These are phyloP conservation scores for Meteorus colon DNA, from an alignment of 2,888 invertebrate genomes.

Conservation along the genomic window DNA sequence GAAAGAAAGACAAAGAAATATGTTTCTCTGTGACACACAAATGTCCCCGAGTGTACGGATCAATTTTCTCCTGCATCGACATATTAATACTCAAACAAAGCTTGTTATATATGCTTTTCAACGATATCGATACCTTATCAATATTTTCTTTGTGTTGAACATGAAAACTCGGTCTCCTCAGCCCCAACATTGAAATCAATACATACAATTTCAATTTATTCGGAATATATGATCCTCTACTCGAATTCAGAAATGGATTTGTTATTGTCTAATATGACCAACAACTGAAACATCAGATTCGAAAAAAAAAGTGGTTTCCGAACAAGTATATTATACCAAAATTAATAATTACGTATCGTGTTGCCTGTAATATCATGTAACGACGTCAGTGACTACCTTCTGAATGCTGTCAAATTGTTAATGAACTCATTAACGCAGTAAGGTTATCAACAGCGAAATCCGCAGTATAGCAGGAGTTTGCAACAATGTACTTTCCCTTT, in stretches of 20 bases:
- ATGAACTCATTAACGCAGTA: neutral
- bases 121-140: neutral
- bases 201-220: neutral
- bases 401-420: neutral
- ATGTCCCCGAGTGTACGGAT: neutral
- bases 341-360: neutral
- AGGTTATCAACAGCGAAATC: neutral
- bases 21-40: neutral
- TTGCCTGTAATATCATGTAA: neutral
- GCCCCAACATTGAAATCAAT: neutral
- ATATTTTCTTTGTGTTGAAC: neutral
- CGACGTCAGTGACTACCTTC: neutral
- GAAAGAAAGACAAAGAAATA: neutral
- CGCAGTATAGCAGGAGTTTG: neutral
- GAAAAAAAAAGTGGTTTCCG: neutral
- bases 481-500: neutral
- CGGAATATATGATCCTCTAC: neutral
- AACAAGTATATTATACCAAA: neutral
- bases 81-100: neutral
- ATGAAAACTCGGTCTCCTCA: neutral
- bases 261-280: neutral
- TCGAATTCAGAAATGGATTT: neutral
- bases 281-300: neutral
- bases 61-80: neutral
- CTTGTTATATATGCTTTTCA: neutral